Base-by-base conservation (phyloP, 2,113 vertebrate genomes). In the Plecturocebus donacophilus region DNA sequence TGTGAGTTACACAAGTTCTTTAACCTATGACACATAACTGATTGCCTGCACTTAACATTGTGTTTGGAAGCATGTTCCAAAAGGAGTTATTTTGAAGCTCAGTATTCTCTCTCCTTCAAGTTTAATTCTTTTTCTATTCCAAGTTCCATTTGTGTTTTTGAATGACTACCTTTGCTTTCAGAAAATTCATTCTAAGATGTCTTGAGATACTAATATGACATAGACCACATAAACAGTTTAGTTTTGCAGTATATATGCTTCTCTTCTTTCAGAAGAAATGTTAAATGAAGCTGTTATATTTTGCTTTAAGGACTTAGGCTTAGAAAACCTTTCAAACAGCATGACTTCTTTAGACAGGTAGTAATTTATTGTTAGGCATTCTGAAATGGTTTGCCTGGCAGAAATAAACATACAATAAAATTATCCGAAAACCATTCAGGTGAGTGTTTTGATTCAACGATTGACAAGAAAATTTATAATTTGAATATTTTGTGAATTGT, bases 311-410 rank as follows among this genome's bases (percentile, higher is more conserved):
- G 35, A 95, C 49, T 95, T 93, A 81, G 95, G 66, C 85, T 80
- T 73, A 80, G 54, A 90, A 94, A 96, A 82, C 40, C 35, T n/a
- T 96, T 97, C 95, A 96, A 96, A 95, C 96, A 97, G 47, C 87
- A 64, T 91, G 96, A 87, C 77, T 97, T 96, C 90, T 96, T 96
- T 86, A 96, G 97, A 96, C 95, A 98, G 95, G 95, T 96, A 94
- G 79, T 97, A 97, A 98, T 98, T 98, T 97, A 97, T 96, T 95
- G 94, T 96, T 97, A 97, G 92, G 79, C 84, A 64, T 95, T 98
- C 77, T 95, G 92, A 97, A 97, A 98, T 94, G 75, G 92, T 96
- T 97, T 96, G 71, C 40, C 91, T 97, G 64, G 49, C 49, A 97
- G 94, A 97, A 97, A 88, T 95, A 97, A 98, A 96, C 91, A 97